Evolutionary conservation across 2,888 invertebrate species (phyloP).

Genomic region (Barypeithes pellucidus): DNA sequence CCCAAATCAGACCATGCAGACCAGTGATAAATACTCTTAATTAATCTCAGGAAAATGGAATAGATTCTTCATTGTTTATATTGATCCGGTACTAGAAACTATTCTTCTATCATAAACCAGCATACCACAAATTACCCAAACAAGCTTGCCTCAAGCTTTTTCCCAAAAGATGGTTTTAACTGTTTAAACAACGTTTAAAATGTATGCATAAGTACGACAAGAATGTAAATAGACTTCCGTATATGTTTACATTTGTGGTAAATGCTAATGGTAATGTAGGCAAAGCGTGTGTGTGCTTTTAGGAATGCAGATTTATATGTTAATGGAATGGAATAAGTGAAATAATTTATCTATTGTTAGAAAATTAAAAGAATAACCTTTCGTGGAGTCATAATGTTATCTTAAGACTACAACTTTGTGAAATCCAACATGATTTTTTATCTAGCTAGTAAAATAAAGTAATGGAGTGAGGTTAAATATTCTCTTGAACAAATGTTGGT

Average conservation of each 20-base stretch:
- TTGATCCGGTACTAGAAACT: no score
- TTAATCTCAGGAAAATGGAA: no score
- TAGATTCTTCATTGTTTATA: no score
- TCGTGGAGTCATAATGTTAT: no score
- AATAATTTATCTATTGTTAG: background rate
- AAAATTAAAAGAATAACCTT: no score
- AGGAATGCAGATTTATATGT: slow-evolving; percentile 4
- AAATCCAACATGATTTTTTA: no score
- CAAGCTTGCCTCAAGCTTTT: slow-evolving; percentile 1
- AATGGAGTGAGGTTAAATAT: no score
- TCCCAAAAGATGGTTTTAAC: background rate
- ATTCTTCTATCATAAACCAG: background rate
- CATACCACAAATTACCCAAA: background rate
- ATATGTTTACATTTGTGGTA: slow-evolving; percentile 11
- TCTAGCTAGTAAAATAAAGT: no score
- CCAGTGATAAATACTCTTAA: no score
- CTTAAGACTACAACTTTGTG: no score
- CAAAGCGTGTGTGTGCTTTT: background rate
- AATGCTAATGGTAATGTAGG: slow-evolving; percentile 10
- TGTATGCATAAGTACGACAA: slow-evolving; percentile 22
- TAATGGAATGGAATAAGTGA: background rate
- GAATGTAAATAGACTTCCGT: slow-evolving; percentile 17
- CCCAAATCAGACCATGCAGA: no score
- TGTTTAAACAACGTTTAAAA: slow-evolving; percentile 19
- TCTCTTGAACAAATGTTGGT: no score